Evolutionary conservation across 2,888 invertebrate species (phyloP).

Genomic region (Dendrolimus pini): DNA sequence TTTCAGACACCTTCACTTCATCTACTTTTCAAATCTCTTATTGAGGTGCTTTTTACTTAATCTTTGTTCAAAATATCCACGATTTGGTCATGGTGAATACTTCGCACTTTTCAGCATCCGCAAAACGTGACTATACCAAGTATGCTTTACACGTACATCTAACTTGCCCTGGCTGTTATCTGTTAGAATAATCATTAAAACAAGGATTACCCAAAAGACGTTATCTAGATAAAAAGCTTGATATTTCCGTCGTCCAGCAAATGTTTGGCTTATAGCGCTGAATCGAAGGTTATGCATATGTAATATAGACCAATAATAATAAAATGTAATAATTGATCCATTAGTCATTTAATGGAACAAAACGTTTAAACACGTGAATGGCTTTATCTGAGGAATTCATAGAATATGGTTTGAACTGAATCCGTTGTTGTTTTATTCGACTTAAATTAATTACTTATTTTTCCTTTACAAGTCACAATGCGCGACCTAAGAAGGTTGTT

Average conservation of each 20-base stretch:
- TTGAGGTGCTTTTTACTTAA: too few relatives aligned
- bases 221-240: conserved; percentile 26
- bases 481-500: too few relatives aligned
- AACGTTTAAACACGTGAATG: neutral
- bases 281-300: neutral
- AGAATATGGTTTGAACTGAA: neutral
- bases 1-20: too few relatives aligned
- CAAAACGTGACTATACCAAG: too few relatives aligned
- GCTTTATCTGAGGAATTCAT: neutral
- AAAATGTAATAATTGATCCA: too few relatives aligned
- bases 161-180: neutral
- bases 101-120: too few relatives aligned
- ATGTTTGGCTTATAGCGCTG: conserved; percentile 14
- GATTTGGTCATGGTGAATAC: too few relatives aligned
- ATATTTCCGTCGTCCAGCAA: conserved; percentile 28
- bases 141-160: too few relatives aligned
- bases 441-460: too few relatives aligned
- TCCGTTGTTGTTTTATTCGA: neutral
- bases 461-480: too few relatives aligned
- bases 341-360: neutral
- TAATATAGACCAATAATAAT: neutral
- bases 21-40: too few relatives aligned
- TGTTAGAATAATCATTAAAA: neutral
- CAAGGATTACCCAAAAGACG: conserved; percentile 25
- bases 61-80: too few relatives aligned